phyloP scores from a whole-genome alignment of 2,888 invertebrate species.

The Eledona agricola region DNA sequence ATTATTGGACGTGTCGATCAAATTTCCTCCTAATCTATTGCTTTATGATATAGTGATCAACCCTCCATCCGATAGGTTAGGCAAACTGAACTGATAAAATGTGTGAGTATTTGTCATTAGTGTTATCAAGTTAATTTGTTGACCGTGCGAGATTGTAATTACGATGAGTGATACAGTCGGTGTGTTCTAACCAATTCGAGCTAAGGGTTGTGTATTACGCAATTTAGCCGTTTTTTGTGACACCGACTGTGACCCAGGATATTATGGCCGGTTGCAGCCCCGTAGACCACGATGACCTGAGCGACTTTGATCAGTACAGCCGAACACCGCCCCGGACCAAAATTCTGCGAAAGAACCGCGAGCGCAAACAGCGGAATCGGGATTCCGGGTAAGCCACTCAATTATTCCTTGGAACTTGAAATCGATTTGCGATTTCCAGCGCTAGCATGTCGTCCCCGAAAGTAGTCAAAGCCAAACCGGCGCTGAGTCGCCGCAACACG shows the following conservation, averaged over 20 bases:
- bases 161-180: conserved; percentile 17
- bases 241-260: not conserved
- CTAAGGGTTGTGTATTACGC: conserved; percentile 30
- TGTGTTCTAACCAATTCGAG: conserved; percentile 12
- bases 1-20: conserved; percentile 2
- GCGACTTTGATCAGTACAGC: conserved; percentile 73
- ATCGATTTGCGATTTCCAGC: conserved; percentile 25
- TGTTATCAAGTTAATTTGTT: conserved; percentile 38
- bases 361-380: conserved; percentile 68
- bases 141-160: conserved; percentile 37
- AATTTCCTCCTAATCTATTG: conserved; percentile 5
- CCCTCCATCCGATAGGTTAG: conserved; percentile 32
- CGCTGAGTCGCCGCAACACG: conserved; percentile 55
- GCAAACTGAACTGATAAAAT: conserved; percentile 39
- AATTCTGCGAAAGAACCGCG: conserved; percentile 65
- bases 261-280: conserved; percentile 26
- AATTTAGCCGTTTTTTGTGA: conserved; percentile 15
- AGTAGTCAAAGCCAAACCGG: conserved; percentile 44
- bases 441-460: conserved; percentile 40
- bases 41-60: conserved; percentile 3
- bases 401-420: not conserved
- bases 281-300: conserved; percentile 45
- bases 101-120: conserved; percentile 38
- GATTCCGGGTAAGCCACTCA: conserved; percentile 66
- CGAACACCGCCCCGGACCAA: conserved; percentile 83